These are phyloP conservation scores for Ochotona princeps DNA, from an alignment of 2,113 vertebrate species.

Conservation along the genomic window DNA sequence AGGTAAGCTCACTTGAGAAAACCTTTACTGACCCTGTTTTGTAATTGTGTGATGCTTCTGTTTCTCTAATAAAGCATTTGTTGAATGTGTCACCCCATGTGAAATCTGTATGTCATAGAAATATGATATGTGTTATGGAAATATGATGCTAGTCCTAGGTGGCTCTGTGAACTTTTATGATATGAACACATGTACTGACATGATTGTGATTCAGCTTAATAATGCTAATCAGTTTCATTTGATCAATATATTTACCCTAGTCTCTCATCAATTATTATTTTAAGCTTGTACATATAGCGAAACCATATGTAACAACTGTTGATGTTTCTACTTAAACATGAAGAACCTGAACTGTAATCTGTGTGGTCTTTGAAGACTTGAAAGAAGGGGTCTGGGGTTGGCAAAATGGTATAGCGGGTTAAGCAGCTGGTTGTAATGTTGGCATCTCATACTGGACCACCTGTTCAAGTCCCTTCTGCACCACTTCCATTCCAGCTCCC, in stretches of 20 bases:
- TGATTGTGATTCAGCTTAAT: conserved; percentile 5
- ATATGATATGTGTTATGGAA: neutral
- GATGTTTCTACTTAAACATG: neutral
- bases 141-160: neutral
- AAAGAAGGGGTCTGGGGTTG: neutral
- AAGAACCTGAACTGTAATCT: neutral
- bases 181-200: conserved; percentile 1
- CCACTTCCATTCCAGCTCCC: no score
- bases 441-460: no score
- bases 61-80: conserved; percentile 27
- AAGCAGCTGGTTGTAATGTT: no score
- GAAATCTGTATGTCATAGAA: neutral
- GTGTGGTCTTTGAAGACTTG: neutral
- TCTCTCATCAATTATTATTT: neutral
- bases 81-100: neutral
- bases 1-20: conserved; percentile 22
- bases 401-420: no score
- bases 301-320: neutral
- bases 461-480: no score
- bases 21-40: neutral
- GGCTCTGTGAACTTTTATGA: conserved; percentile 8
- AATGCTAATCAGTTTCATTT: conserved; percentile 16
- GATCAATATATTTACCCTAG: neutral
- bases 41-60: neutral
- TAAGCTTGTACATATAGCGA: neutral